Evolutionary conservation across 2,888 invertebrate genomes (phyloP).

Genomic region (Acronicta psi): DNA sequence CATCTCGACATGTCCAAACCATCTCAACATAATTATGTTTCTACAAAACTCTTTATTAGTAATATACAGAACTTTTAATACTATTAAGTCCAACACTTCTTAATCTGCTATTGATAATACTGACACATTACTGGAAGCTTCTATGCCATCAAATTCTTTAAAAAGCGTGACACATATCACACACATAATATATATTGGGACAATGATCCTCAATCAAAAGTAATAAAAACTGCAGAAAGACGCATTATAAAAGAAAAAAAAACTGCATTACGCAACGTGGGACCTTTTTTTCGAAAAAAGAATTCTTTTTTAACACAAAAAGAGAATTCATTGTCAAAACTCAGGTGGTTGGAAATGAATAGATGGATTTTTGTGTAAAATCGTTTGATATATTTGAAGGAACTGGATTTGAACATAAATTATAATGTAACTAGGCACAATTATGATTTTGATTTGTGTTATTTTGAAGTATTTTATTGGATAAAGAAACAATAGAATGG

Average conservation of each 20-base stretch:
- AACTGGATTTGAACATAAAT: slow-evolving; percentile 41
- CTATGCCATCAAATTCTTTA: slow-evolving; percentile 16
- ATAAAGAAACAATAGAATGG: too few species aligned
- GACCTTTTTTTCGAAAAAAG: slow-evolving; percentile 74
- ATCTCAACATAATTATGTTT: too few species aligned
- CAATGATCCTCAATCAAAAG: slow-evolving; percentile 70
- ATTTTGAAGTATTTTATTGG: slow-evolving; percentile 12
- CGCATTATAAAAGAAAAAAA: slow-evolving; percentile 69
- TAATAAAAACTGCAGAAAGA: slow-evolving; percentile 67
- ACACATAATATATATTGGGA: slow-evolving; percentile 48
- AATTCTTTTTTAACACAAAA: slow-evolving; percentile 67
- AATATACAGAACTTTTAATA: not conserved
- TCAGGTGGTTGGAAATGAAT: slow-evolving; percentile 77
- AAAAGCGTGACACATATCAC: slow-evolving; percentile 47
- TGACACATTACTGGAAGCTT: slow-evolving; percentile 10
- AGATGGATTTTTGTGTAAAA: slow-evolving; percentile 58
- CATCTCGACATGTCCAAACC: too few species aligned
- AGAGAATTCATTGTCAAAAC: slow-evolving; percentile 68
- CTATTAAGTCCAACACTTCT: slow-evolving; percentile 11
- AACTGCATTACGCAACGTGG: slow-evolving; percentile 77
- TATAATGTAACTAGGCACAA: slow-evolving; percentile 24
- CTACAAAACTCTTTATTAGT: too few species aligned
- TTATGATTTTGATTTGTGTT: slow-evolving; percentile 24
- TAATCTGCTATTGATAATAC: slow-evolving; percentile 18
- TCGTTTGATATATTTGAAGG: slow-evolving; percentile 37